phyloP scores from a whole-genome alignment of 2,888 invertebrate genomes.

The Oligia fasciuncula region DNA sequence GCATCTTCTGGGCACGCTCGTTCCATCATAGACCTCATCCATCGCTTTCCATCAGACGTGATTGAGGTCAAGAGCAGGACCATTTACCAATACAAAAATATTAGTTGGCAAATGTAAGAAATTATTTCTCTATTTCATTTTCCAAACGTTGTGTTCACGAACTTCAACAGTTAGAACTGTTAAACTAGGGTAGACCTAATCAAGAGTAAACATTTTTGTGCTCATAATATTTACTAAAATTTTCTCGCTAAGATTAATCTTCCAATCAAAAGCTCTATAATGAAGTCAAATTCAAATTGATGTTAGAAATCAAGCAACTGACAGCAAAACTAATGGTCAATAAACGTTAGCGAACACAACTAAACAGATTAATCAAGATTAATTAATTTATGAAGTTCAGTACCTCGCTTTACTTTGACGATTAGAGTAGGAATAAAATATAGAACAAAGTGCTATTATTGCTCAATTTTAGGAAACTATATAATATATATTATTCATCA shows the following conservation, averaged over 20 bases:
- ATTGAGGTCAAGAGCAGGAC: too few relatives aligned
- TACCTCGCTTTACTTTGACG: constrained; percentile 38
- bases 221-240: constrained; percentile 13
- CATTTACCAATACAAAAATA: too few relatives aligned
- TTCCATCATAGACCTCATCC: too few relatives aligned
- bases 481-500: too few relatives aligned
- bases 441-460: neutral
- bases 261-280: constrained; percentile 26
- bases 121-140: too few relatives aligned
- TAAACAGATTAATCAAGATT: constrained; percentile 63
- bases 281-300: constrained; percentile 52
- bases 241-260: neutral
- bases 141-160: neutral
- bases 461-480: neutral
- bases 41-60: too few relatives aligned
- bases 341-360: constrained; percentile 56
- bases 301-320: constrained; percentile 47
- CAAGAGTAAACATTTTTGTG: neutral
- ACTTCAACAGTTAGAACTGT: neutral
- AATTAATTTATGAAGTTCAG: constrained; percentile 56
- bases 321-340: constrained; percentile 56
- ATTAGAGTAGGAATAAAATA: constrained; percentile 21
- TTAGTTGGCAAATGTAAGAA: too few relatives aligned
- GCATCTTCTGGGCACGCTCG: too few relatives aligned
- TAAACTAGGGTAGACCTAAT: neutral